Evolutionary conservation across 1,140 invertebrate species (phyloP).

Genomic region (Sarcophaga bullata): DNA sequence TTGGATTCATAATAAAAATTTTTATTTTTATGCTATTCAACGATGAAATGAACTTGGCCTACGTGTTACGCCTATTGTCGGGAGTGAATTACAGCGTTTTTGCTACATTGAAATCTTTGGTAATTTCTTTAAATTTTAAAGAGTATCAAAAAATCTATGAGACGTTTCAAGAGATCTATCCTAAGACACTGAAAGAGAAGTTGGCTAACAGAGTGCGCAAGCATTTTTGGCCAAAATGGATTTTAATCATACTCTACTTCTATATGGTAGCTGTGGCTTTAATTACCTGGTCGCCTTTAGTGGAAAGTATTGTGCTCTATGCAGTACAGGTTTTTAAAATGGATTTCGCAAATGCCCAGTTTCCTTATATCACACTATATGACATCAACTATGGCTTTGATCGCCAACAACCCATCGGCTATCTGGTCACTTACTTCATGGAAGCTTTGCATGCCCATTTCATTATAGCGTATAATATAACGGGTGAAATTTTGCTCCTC

Average conservation of each 20-base stretch:
- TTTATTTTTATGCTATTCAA: background rate
- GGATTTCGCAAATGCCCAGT: background rate
- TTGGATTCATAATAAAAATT: background rate
- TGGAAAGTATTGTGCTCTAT: background rate
- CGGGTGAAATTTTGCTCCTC: constrained; percentile 51
- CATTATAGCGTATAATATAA: constrained; percentile 48
- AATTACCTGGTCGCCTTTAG: background rate
- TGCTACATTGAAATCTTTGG: background rate
- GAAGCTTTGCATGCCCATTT: constrained; percentile 51
- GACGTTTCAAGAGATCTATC: background rate
- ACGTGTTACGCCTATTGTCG: background rate
- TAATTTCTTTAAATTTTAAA: no score
- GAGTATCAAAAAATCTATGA: background rate
- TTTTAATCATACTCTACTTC: background rate
- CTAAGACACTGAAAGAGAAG: background rate
- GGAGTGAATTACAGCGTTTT: background rate
- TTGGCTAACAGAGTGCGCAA: background rate
- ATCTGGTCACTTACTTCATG: constrained; percentile 45
- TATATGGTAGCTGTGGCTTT: background rate
- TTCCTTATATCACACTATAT: constrained; percentile 12
- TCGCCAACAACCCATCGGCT: constrained; percentile 37
- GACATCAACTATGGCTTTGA: constrained; percentile 40
- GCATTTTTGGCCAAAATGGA: constrained; percentile 23
- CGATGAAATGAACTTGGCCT: background rate
- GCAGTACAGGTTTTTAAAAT: background rate